Evolutionary conservation across 37 sponge, comb jelly and placozoan genomes (phyloP).

Genomic region (Lycopodina hypogea): DNA sequence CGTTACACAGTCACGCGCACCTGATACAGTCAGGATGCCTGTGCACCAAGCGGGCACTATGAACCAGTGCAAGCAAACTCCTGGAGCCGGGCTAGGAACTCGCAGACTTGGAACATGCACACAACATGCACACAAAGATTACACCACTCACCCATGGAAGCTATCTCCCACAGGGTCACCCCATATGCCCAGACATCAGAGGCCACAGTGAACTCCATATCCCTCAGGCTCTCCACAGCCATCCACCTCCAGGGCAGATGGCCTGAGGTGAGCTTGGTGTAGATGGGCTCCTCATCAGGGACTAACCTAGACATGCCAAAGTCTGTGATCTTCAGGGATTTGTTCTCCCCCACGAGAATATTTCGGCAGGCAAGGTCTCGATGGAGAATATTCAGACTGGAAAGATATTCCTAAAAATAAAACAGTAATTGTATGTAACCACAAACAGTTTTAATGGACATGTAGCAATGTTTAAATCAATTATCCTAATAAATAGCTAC

Average conservation of each 20-base stretch:
- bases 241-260: slow-evolving; percentile 76
- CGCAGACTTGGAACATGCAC: background rate
- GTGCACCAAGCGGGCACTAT: too few species aligned
- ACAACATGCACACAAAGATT: background rate
- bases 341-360: slow-evolving; percentile 62
- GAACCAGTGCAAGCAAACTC: too few species aligned
- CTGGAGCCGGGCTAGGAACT: too few species aligned
- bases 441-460: too few species aligned
- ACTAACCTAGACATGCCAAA: slow-evolving; percentile 71
- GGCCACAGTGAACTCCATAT: slow-evolving; percentile 66
- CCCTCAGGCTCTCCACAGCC: slow-evolving; percentile 72
- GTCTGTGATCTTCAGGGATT: slow-evolving; percentile 74
- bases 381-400: slow-evolving; percentile 65
- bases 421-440: background rate
- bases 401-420: slow-evolving; percentile 56
- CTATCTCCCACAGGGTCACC: slow-evolving; percentile 72
- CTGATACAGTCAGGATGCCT: too few species aligned
- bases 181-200: slow-evolving; percentile 84
- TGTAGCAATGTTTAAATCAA: too few species aligned
- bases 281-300: slow-evolving; percentile 30
- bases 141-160: slow-evolving; percentile 65
- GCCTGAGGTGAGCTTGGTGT: slow-evolving; percentile 61
- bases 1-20: too few species aligned
- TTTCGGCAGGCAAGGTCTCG: slow-evolving; percentile 80
- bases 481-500: too few species aligned